Conservation (phyloP, 2,113 vertebrate genomes). For the Microtus oregoni region DNA sequence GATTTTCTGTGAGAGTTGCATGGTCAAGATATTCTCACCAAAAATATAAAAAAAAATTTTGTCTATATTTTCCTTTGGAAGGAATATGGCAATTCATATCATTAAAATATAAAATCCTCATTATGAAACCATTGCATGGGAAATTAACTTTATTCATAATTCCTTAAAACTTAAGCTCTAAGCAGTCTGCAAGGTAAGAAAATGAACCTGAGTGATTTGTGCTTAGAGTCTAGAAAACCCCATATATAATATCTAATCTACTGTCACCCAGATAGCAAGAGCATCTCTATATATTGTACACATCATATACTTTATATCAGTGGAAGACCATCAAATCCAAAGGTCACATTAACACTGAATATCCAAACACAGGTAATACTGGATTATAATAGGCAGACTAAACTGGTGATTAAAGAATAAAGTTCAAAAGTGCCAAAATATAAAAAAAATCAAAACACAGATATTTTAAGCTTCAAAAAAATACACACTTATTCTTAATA, state of each 20-base stretch:
- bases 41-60: not conserved
- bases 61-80: constrained; percentile 8
- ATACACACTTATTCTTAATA: not conserved
- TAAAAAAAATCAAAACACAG: not conserved
- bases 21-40: not conserved
- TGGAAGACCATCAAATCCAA: not conserved
- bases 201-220: not conserved
- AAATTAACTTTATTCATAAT: not conserved
- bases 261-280: not conserved
- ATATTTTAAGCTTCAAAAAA: constrained; percentile 35
- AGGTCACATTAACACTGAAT: not conserved
- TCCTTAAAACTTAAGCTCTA: not conserved
- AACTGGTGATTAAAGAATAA: not conserved
- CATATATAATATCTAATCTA: not conserved
- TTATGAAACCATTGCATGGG: not conserved
- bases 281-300: not conserved
- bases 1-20: not conserved
- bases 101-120: not conserved
- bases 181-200: not conserved
- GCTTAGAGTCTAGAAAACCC: not conserved
- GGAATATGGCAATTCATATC: not conserved
- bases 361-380: not conserved
- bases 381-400: not conserved
- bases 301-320: not conserved
- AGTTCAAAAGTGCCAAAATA: not conserved